Conservation (phyloP, 2,797 vertebrate genomes). For the Falco biarmicus region DNA sequence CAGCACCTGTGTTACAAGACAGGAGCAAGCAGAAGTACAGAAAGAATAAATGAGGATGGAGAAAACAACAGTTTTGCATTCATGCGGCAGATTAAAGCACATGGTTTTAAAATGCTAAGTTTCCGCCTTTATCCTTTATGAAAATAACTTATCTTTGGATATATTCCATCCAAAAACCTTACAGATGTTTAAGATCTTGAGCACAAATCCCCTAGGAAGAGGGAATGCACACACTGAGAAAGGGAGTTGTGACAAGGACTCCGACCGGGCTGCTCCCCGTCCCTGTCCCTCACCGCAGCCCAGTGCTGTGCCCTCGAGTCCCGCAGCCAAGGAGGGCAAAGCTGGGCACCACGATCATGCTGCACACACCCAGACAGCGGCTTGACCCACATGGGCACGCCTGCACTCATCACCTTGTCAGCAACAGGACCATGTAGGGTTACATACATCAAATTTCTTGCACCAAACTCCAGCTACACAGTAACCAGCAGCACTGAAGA, state of each 20-base stretch:
- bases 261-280: accelerated
- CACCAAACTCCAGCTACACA: background rate
- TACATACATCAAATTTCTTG: background rate
- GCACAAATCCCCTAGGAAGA: background rate
- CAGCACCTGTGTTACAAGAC: background rate
- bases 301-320: accelerated
- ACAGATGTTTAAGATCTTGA: background rate
- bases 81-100: background rate
- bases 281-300: background rate
- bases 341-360: accelerated
- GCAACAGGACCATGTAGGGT: background rate
- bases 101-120: background rate
- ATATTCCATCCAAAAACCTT: background rate
- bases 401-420: background rate
- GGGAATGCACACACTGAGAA: background rate
- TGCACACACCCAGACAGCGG: background rate
- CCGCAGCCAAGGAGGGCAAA: background rate
- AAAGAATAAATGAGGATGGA: background rate
- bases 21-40: background rate
- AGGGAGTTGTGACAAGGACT: background rate
- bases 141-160: background rate
- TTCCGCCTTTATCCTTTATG: background rate
- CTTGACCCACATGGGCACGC: accelerated
- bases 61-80: background rate
- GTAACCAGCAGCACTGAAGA: background rate